A percentile compares a stretch with the other conserved stretches of the same genome.
Evolutionary conservation across 1,140 invertebrate species (phyloP).

Genomic region (Drosophila sulfurigaster): DNA sequence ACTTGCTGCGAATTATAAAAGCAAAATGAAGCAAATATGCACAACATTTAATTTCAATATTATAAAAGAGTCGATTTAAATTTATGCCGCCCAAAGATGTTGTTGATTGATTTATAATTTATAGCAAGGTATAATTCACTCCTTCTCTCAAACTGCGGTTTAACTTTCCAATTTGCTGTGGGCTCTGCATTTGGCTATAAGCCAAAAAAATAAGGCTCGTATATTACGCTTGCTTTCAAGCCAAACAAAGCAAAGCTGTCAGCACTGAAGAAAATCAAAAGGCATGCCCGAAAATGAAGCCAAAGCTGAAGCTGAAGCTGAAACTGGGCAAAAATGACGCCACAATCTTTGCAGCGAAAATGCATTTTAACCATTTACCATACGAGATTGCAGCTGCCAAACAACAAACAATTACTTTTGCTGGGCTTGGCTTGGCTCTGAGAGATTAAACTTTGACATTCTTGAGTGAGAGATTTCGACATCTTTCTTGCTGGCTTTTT

Average conservation of each 20-base stretch:
- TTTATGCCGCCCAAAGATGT: no score
- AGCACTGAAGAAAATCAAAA: slow-evolving; percentile 5
- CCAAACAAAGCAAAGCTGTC: neutral
- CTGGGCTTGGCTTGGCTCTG: slow-evolving; percentile 8
- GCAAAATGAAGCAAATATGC: no score
- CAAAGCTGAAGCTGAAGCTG: neutral
- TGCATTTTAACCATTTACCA: no score
- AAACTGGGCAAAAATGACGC: slow-evolving; percentile 50
- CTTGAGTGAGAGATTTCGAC: slow-evolving; percentile 16
- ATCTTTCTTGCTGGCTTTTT: neutral
- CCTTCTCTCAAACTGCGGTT: neutral
- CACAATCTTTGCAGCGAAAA: slow-evolving; percentile 37
- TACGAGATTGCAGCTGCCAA: no score
- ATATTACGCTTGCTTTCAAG: neutral
- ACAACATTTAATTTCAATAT: no score
- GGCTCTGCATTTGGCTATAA: neutral
- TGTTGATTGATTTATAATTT: no score
- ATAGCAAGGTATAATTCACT: no score
- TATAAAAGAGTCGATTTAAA: no score
- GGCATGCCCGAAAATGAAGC: neutral
- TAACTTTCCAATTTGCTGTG: neutral
- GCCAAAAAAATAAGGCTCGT: neutral
- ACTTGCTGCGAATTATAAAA: no score
- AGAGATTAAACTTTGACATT: slow-evolving; percentile 72
- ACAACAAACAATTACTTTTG: slow-evolving; percentile 17